Evolutionary conservation across 2,888 invertebrate species (phyloP).

Genomic region (Rambutsinella grinnellia): DNA sequence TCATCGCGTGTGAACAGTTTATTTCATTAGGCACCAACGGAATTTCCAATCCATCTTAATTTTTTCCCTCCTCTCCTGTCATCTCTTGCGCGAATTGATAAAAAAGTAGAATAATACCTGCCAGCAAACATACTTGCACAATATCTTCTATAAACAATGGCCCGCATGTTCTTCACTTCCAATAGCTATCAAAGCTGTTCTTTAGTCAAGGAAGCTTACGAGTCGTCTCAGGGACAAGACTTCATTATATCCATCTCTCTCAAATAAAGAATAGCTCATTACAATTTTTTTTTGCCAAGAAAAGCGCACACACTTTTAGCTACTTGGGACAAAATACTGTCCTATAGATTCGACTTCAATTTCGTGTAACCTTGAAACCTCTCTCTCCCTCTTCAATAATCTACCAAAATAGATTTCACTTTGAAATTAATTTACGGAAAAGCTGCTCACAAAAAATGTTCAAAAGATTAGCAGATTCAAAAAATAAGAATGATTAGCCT

Average conservation of each 20-base stretch:
- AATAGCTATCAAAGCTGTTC: not conserved
- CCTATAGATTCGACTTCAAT: too few species aligned
- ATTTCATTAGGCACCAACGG: not conserved
- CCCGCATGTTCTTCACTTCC: too few species aligned
- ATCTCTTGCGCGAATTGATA: too few species aligned
- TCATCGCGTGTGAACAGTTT: too few species aligned
- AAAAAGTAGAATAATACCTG: too few species aligned
- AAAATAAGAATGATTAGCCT: too few species aligned
- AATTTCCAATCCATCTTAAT: not conserved
- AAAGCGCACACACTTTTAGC: not conserved
- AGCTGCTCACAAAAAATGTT: slow-evolving; percentile 33
- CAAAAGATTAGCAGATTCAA: slow-evolving; percentile 33
- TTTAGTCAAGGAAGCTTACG: slow-evolving; percentile 47
- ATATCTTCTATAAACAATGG: too few species aligned
- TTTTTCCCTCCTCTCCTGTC: too few species aligned
- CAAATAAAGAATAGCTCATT: slow-evolving; percentile 27
- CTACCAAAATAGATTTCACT: slow-evolving; percentile 48
- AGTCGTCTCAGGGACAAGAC: slow-evolving; percentile 50
- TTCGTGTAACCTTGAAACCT: slow-evolving; percentile 38
- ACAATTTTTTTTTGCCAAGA: slow-evolving; percentile 5
- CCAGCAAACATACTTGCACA: too few species aligned
- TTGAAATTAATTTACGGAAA: slow-evolving; percentile 41
- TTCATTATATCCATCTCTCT: slow-evolving; percentile 24
- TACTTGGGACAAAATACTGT: slow-evolving; percentile 30
- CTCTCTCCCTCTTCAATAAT: slow-evolving; percentile 22